Conservation (phyloP, 1,140 invertebrate genomes). For the Fopius arisanus region DNA sequence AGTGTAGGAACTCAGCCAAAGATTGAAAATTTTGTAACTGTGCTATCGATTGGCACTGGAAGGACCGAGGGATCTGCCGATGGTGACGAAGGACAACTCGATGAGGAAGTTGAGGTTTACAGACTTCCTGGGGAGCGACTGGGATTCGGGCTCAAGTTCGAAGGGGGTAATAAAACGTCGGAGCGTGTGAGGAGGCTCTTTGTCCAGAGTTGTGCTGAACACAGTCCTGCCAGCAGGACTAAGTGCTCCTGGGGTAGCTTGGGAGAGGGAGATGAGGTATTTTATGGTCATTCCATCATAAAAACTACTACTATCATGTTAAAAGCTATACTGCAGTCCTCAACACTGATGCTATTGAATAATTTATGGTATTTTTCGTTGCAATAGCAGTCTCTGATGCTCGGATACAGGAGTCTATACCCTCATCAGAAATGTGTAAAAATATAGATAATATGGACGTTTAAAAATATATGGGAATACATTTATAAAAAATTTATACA, state of each 20-base stretch:
- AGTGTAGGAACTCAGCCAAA: constrained; percentile 66
- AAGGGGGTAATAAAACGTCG: constrained; percentile 81
- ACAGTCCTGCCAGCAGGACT: constrained; percentile 85
- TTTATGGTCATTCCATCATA: neutral
- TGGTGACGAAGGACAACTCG: constrained; percentile 52
- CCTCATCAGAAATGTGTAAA: too few species aligned
- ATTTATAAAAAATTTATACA: too few species aligned
- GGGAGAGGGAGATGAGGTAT: constrained; percentile 81
- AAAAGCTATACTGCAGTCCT: too few species aligned
- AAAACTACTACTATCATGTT: too few species aligned
- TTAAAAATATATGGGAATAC: too few species aligned
- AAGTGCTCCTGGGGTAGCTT: constrained; percentile 80
- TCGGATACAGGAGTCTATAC: too few species aligned
- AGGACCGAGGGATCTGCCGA: constrained; percentile 51
- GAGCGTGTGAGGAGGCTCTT: constrained; percentile 79
- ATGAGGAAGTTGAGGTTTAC: constrained; percentile 80
- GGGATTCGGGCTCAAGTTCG: constrained; percentile 91
- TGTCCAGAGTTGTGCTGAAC: constrained; percentile 87
- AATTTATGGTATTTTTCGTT: too few species aligned
- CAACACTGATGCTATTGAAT: too few species aligned
- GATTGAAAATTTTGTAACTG: constrained; percentile 62
- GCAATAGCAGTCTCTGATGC: too few species aligned
- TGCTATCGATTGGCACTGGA: constrained; percentile 61
- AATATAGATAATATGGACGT: too few species aligned
- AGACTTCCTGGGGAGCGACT: constrained; percentile 87